Evolutionary conservation across 2,797 vertebrate species (phyloP), one percentile per base, ranked within the genome.

Genomic region (Mormyrus hasselquistii): DNA sequence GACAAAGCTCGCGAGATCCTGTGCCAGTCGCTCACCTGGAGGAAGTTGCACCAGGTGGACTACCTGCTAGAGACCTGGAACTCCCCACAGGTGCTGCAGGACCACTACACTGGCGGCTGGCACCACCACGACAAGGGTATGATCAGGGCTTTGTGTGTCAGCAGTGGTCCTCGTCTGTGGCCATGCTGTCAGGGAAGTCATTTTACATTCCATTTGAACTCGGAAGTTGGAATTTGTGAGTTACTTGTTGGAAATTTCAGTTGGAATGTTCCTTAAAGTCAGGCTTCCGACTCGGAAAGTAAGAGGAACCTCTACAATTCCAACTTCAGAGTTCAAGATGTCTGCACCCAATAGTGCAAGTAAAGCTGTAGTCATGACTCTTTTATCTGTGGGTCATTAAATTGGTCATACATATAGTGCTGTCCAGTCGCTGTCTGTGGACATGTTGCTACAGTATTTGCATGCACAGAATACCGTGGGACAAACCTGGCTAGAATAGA

Each of bases 31-130:
- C 93, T 99, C 92, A 99, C 97, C 0, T 99, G 98, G 98, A 96
- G 98, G 59, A 99, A 99, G 92, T 98, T 99, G 94, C 97, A 99
- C 94, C 97, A 99, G 93, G 97, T 99, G 84, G 98, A 99, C 93
- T 99, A 98, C 91, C 96, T 99, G 90, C 95, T 99, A 53, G 98
- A 98, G 87, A 98, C 98, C 49, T 99, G 98, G 98, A 97, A 90
- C 88, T 97, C 97, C 1, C 98, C 98, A 0, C 98, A 98, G 53
- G 98, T 99, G 47, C 97, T 99, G 1, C 97, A 97, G 86, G 98
- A 99, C 93, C 98, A 95, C 92, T 99, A 99, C 88, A 98, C 98
- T 0, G 98, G 98, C 1, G 98, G 98, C 92, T 99, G 98, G 98
- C 98, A 99, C 93, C 98, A 99, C 91, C 98, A 99, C 0, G 98